phyloP scores from a whole-genome alignment of 2,113 vertebrate species.

The Mus pahari region DNA sequence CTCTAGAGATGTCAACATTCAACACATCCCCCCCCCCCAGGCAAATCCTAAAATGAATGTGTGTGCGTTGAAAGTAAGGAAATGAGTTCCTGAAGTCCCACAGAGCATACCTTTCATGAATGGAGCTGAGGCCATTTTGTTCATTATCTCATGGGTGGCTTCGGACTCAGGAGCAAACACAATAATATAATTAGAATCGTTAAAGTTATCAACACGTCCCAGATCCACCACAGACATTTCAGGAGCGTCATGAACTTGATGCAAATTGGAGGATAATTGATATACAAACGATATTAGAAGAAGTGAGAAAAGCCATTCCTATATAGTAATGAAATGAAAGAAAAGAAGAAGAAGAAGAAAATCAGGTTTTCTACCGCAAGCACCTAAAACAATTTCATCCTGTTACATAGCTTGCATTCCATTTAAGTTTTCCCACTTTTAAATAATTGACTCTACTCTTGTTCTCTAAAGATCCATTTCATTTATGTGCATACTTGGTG shows the following conservation, averaged over 20 bases:
- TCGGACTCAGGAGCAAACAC: conserved; percentile 76
- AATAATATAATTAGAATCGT: conserved; percentile 61
- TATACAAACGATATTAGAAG: conserved; percentile 64
- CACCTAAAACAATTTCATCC: neutral
- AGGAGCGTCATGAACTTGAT: neutral
- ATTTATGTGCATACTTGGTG: neutral
- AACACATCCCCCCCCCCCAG: neutral
- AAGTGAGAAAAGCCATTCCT: conserved; percentile 84
- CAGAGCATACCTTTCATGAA: conserved; percentile 77
- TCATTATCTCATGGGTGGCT: conserved; percentile 80
- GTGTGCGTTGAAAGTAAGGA: neutral
- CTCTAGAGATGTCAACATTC: neutral
- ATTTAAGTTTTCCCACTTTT: neutral
- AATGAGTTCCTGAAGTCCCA: neutral
- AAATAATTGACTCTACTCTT: neutral
- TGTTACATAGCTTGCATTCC: neutral
- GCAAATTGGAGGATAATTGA: conserved; percentile 36
- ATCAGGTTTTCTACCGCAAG: neutral
- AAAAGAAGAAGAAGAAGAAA: neutral
- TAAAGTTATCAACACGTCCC: conserved; percentile 75
- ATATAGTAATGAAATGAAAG: neutral
- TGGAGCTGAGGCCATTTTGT: conserved; percentile 75
- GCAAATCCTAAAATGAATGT: conserved; percentile 2
- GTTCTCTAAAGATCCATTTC: neutral
- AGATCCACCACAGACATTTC: conserved; percentile 65